Evolutionary conservation across 2,888 invertebrate genomes (phyloP), one percentile per base, ranked within the genome.

Genomic region (Noctua pronuba): DNA sequence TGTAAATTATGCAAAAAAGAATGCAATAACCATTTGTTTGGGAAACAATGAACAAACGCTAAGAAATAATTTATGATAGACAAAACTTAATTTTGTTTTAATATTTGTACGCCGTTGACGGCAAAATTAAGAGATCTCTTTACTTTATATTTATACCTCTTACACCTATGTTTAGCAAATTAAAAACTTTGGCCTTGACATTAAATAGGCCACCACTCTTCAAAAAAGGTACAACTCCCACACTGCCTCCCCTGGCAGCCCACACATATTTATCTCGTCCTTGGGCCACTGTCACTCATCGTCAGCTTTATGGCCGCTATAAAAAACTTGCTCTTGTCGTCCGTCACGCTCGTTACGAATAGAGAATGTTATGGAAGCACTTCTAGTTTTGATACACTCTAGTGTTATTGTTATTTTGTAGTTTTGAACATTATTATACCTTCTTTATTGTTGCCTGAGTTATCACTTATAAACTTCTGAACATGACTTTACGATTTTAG

Each of bases 211-310:
- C 31, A 31, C 58, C 58, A 28, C 10, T 60, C 31, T 31, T 18
- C 7, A 31, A 18, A 62, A 71, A 71, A 13, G n/a, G 58, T 73
- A 82, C 13, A 77, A 44, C 21, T 71, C 31, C 46, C 1, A 77
- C 1, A n/a, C 35, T 5, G 62, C 5, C 11, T 58, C 16, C 2
- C 3, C 5, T 72, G 21, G 60, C 55, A 62, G n/a, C 72, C 24
- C 68, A 44, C 28, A 1, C 5, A n/a, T 41, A 67, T 71, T 52
- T 55, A 58, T 35, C 31, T 28, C 46, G 62, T 73, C 79, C 65
- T 75, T 68, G 68, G 73, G 83, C 52, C 55, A 2, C 24, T 55
- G 78, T 82, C 83, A 68, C 55, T 83, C 83, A 75, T 79, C 69
- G 49, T 41, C n/a, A 8, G 49, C 62, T 83, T 83, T 83, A 83